A percentile compares a stretch with the other conserved stretches of the same genome.
Conservation (phyloP, 2,113 vertebrate species). For the Calyptomena viridis region DNA sequence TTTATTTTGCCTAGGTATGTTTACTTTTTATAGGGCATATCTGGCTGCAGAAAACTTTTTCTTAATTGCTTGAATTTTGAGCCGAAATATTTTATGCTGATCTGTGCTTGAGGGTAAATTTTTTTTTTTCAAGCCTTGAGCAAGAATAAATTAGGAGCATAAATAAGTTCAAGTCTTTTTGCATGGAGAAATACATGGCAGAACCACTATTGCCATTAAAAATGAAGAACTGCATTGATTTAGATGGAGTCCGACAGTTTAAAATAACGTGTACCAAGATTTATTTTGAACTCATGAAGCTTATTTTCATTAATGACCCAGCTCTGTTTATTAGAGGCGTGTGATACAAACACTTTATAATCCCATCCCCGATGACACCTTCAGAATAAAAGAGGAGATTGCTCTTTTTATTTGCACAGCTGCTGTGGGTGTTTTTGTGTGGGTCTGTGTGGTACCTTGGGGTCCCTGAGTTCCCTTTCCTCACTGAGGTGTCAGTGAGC, state of each 20-base stretch:
- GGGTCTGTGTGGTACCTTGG: neutral
- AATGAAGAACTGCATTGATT: neutral
- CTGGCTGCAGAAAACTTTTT: neutral
- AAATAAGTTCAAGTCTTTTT: neutral
- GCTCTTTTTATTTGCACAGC: neutral
- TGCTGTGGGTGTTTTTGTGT: neutral
- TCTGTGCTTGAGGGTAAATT: neutral
- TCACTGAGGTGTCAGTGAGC: neutral
- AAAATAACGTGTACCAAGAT: neutral
- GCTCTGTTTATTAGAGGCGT: neutral
- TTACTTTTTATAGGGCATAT: neutral
- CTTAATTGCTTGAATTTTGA: slow-evolving; percentile 1
- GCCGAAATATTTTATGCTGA: slow-evolving; percentile 3
- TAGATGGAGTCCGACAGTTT: neutral
- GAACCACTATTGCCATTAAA: neutral
- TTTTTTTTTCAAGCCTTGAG: neutral
- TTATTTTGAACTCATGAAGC: neutral
- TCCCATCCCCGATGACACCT: neutral
- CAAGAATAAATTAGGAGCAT: neutral
- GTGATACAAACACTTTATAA: neutral
- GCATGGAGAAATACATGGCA: neutral
- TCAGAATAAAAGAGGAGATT: neutral
- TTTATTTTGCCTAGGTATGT: neutral
- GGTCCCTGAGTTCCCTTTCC: neutral
- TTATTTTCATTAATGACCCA: slow-evolving; percentile 3